Conservation (phyloP, 92 coral and sea anemone genomes). For the Diadumene lineata region DNA sequence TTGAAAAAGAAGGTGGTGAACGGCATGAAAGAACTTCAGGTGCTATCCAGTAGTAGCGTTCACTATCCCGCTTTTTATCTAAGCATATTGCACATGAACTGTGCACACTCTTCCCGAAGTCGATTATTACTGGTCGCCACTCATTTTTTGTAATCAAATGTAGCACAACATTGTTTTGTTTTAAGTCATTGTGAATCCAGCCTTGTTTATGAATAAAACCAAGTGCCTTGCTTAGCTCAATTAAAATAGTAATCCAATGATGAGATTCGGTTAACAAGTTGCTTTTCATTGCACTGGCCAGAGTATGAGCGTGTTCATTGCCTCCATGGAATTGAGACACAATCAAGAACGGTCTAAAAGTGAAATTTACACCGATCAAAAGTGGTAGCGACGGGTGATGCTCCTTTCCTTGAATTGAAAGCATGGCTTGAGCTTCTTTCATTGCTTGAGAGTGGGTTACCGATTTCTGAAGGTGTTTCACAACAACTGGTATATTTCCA, state of each 20-base stretch:
- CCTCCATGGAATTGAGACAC: constrained; percentile 12
- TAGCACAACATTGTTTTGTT: constrained; percentile 19
- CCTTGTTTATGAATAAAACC: constrained; percentile 7
- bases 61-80: not conserved
- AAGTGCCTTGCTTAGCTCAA: constrained; percentile 6
- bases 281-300: constrained; percentile 1
- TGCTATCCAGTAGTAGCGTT: constrained; percentile 7
- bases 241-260: not conserved
- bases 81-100: not conserved
- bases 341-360: not conserved
- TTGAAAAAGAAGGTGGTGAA: not conserved
- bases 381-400: constrained; percentile 11
- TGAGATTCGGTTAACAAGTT: not conserved
- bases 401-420: not conserved
- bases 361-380: not conserved
- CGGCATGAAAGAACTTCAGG: not conserved
- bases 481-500: constrained; percentile 15
- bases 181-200: constrained; percentile 26
- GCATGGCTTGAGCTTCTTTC: not conserved
- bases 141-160: not conserved
- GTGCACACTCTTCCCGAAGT: constrained; percentile 13
- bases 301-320: not conserved
- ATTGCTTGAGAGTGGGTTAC: too few species aligned
- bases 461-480: not conserved
- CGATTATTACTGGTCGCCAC: constrained; percentile 26